Evolutionary conservation across 1,140 invertebrate species (phyloP).

Genomic region (Danaus melanippus): DNA sequence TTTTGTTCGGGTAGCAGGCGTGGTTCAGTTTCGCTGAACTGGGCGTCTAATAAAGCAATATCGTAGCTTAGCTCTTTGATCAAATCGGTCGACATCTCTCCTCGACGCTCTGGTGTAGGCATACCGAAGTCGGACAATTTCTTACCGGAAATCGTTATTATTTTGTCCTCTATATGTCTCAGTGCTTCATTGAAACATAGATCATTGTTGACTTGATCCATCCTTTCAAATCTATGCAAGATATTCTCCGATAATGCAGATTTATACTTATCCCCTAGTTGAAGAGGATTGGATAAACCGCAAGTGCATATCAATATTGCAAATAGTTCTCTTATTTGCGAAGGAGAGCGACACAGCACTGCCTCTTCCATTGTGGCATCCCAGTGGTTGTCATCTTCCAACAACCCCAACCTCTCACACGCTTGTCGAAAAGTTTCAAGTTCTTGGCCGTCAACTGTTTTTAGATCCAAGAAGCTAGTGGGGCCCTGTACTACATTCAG

Average conservation of each 20-base stretch:
- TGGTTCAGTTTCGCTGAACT: conserved; percentile 24
- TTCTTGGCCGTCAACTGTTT: conserved; percentile 19
- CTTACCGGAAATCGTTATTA: conserved; percentile 21
- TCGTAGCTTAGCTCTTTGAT: conserved; percentile 22
- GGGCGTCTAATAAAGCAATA: conserved; percentile 19
- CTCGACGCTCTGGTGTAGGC: conserved; percentile 18
- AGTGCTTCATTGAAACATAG: conserved; percentile 26
- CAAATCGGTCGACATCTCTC: conserved; percentile 19
- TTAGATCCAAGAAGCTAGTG: conserved; percentile 26
- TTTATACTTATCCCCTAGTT: conserved; percentile 33
- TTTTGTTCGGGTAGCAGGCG: conserved; percentile 21
- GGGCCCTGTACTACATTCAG: conserved; percentile 27
- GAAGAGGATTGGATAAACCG: conserved; percentile 30
- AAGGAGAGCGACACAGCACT: conserved; percentile 23
- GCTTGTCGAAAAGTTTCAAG: conserved; percentile 26
- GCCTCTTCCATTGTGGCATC: conserved; percentile 32
- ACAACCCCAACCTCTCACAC: conserved; percentile 26
- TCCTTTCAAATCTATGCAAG: conserved; percentile 29
- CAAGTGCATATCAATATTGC: conserved; percentile 32
- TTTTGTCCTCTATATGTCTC: conserved; percentile 24
- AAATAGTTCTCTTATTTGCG: conserved; percentile 30
- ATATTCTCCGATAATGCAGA: conserved; percentile 33
- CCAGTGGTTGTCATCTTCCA: conserved; percentile 36
- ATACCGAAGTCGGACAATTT: conserved; percentile 22
- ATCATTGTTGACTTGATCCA: conserved; percentile 28